Conservation (phyloP, 2,113 vertebrate genomes). For the Chloebia gouldiae region DNA sequence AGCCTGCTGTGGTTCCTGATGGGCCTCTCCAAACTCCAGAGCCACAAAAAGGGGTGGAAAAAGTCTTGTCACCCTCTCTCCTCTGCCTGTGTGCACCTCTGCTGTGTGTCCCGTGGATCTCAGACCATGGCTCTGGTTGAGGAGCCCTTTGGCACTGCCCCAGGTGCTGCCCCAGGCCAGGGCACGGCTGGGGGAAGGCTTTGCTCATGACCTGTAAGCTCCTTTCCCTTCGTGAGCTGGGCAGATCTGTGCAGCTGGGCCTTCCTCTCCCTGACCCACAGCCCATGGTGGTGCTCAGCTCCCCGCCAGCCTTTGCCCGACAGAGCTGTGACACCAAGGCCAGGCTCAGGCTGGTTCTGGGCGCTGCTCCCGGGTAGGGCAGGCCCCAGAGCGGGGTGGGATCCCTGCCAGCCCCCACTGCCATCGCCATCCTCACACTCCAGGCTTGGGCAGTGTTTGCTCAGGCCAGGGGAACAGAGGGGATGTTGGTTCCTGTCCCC, state of each 20-base stretch:
- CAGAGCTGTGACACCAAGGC: neutral
- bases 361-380: accelerated
- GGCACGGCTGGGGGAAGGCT: neutral
- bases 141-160: neutral
- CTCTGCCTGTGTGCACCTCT: neutral
- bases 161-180: neutral
- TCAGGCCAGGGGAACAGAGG: neutral
- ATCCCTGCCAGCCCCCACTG: neutral
- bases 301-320: too few species aligned
- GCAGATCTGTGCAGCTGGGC: neutral
- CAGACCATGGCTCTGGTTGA: accelerated
- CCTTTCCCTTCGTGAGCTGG: neutral
- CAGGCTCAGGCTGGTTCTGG: neutral
- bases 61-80: neutral
- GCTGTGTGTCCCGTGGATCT: accelerated
- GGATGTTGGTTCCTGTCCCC: neutral
- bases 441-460: neutral
- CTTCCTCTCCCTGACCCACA: neutral
- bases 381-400: neutral
- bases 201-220: neutral
- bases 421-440: accelerated
- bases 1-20: accelerated
- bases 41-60: neutral
- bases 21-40: neutral
- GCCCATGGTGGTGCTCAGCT: accelerated